These are phyloP conservation scores for Aleiodes leptofemur DNA, from an alignment of 2,888 invertebrate species.

Conservation along the genomic window DNA sequence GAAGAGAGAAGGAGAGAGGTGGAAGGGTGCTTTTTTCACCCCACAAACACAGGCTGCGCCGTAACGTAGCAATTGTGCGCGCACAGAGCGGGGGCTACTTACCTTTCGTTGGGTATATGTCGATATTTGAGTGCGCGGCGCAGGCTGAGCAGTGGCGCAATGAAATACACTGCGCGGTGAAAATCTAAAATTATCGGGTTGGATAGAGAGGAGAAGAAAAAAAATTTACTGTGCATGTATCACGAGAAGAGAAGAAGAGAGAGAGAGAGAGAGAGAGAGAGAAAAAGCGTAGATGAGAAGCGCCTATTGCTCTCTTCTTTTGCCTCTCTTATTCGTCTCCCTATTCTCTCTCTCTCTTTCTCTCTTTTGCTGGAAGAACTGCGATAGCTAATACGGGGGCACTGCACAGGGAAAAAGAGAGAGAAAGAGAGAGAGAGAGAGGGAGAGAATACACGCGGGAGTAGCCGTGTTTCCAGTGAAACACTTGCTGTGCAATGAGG, in stretches of 20 bases:
- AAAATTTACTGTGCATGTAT: background rate
- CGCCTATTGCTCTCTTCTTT: too few relatives aligned
- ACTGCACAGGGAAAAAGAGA: constrained; percentile 29
- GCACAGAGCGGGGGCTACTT: constrained; percentile 44
- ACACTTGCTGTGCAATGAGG: constrained; percentile 8
- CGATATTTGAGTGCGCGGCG: constrained; percentile 73
- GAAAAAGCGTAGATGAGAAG: background rate
- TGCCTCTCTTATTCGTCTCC: too few relatives aligned
- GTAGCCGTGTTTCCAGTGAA: too few relatives aligned
- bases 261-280: background rate
- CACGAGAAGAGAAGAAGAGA: constrained; percentile 35
- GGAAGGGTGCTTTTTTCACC: too few relatives aligned
- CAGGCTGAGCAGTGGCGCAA: constrained; percentile 69
- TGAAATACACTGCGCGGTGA: constrained; percentile 66
- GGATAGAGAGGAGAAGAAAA: constrained; percentile 48
- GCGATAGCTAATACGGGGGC: constrained; percentile 60
- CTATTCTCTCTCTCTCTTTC: too few relatives aligned
- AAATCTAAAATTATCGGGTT: constrained; percentile 71
- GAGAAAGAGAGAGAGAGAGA: constrained; percentile 14
- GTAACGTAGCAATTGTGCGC: constrained; percentile 23
- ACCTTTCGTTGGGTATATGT: constrained; percentile 62
- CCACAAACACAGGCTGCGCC: constrained; percentile 12
- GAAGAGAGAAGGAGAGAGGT: too few relatives aligned
- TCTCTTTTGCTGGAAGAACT: constrained; percentile 40
- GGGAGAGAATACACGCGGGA: constrained; percentile 30